A percentile compares a stretch with the other conserved stretches of the same genome.
phyloP scores from a whole-genome alignment of 2,888 invertebrate species.

The Chaitophorus viminalis region DNA sequence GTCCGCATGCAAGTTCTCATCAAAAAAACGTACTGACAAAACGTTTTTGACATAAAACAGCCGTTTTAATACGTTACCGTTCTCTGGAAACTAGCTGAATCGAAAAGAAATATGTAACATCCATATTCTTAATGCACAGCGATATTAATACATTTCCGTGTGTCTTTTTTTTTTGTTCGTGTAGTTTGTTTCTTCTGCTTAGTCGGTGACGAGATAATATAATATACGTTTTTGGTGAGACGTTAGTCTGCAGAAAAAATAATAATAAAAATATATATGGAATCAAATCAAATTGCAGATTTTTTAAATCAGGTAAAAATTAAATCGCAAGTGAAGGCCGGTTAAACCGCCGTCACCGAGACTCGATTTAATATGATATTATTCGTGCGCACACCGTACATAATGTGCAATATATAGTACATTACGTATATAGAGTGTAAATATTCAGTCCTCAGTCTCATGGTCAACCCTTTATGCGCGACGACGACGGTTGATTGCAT shows the following conservation, averaged over 20 bases:
- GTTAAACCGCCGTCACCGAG: conserved; percentile 1
- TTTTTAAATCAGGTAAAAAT: conserved; percentile 46
- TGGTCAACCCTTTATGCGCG: conserved; percentile 52
- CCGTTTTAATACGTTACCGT: too few relatives aligned
- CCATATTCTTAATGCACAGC: background rate
- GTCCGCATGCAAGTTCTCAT: background rate
- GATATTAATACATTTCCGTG: background rate
- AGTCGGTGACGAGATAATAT: background rate
- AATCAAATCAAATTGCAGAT: background rate
- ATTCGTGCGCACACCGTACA: background rate
- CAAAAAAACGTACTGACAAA: background rate
- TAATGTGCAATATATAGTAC: background rate
- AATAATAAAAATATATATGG: too few relatives aligned
- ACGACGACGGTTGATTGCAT: conserved; percentile 8
- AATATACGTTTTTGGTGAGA: background rate
- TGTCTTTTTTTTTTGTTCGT: background rate
- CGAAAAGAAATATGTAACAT: too few relatives aligned
- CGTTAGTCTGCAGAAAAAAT: too few relatives aligned
- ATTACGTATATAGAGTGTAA: background rate
- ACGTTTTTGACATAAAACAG: background rate
- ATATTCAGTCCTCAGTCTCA: conserved; percentile 34
- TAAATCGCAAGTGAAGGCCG: conserved; percentile 44
- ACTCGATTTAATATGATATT: background rate
- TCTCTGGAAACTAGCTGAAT: too few relatives aligned
- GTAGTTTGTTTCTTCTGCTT: background rate